These are phyloP conservation scores for Enhydra lutris DNA, from an alignment of 2,113 vertebrate species.

Conservation along the genomic window DNA sequence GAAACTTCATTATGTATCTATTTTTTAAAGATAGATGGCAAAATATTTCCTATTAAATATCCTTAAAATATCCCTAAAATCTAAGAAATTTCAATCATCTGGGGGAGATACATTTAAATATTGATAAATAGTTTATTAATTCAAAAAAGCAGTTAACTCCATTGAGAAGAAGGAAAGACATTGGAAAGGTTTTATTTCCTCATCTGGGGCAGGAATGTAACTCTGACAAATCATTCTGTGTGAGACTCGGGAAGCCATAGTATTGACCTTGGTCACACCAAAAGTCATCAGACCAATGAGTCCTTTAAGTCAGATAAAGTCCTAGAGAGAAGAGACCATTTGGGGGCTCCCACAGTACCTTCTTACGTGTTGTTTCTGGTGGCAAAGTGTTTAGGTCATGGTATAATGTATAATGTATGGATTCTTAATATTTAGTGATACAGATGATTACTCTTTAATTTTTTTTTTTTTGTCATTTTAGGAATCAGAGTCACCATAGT, in stretches of 20 bases:
- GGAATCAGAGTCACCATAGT: neutral
- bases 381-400: neutral
- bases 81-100: neutral
- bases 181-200: neutral
- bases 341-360: neutral
- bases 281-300: neutral
- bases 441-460: neutral
- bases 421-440: neutral
- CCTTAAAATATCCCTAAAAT: neutral
- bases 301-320: neutral
- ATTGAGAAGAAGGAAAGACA: neutral
- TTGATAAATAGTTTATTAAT: neutral
- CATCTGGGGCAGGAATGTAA: neutral
- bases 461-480: neutral
- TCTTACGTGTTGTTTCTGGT: neutral
- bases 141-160: neutral
- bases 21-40: neutral
- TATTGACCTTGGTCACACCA: neutral
- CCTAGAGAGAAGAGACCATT: neutral
- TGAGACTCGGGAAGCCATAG: neutral
- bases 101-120: neutral
- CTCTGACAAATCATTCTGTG: neutral
- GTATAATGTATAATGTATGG: neutral
- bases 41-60: neutral
- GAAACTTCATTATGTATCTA: neutral